phyloP scores from a whole-genome alignment of 2,888 invertebrate species.

The Drosophila cognata region DNA sequence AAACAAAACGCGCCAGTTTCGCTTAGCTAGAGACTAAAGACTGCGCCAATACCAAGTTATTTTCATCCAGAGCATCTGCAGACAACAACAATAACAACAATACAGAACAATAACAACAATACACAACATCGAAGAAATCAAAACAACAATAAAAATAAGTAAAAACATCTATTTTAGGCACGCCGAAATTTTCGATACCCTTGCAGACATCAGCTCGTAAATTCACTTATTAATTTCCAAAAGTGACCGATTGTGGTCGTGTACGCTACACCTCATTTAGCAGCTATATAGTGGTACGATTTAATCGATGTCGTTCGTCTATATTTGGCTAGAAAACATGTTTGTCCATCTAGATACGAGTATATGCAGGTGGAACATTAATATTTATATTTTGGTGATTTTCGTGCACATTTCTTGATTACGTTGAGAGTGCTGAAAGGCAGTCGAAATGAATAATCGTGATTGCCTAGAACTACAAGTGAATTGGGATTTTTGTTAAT shows the following conservation, averaged over 20 bases:
- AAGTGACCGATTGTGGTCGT: not conserved
- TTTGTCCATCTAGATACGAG: not conserved
- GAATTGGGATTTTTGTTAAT: not conserved
- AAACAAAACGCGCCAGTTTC: constrained; percentile 52
- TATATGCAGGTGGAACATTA: not conserved
- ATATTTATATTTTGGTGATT: not conserved
- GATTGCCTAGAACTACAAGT: not conserved
- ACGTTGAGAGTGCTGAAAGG: not conserved
- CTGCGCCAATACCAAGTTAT: constrained; percentile 66
- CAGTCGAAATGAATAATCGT: not conserved
- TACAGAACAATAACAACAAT: constrained; percentile 17
- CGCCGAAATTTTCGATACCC: constrained; percentile 7
- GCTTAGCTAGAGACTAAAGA: constrained; percentile 23
- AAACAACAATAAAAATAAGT: constrained; percentile 30
- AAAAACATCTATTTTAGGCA: not conserved
- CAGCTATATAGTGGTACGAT: not conserved
- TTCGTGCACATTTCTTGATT: not conserved
- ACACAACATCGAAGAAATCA: constrained; percentile 22
- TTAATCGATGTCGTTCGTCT: not conserved
- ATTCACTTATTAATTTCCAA: constrained; percentile 3
- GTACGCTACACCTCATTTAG: not conserved
- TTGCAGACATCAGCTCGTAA: constrained; percentile 2
- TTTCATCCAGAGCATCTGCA: constrained; percentile 78
- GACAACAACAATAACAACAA: constrained; percentile 20
- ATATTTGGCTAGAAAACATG: not conserved